A percentile compares a stretch with the other conserved stretches of the same genome.
These are phyloP conservation scores for Macrosoma leucophasiata DNA, from an alignment of 2,888 invertebrate genomes.

Conservation along the genomic window DNA sequence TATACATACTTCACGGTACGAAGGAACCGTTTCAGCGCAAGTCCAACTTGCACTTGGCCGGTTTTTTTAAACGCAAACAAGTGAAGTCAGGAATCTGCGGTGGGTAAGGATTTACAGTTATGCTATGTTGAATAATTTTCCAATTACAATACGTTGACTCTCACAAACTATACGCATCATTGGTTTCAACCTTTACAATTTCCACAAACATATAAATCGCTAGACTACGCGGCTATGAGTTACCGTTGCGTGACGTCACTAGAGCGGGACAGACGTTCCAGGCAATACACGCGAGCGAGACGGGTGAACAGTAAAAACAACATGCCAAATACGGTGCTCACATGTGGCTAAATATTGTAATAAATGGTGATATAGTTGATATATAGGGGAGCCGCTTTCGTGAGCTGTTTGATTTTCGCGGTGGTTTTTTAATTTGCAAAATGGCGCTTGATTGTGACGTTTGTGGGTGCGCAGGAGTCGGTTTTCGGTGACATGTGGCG, in stretches of 20 bases:
- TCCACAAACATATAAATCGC: constrained; percentile 25
- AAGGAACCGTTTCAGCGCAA: no score
- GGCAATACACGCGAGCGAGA: constrained; percentile 32
- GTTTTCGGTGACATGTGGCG: constrained; percentile 49
- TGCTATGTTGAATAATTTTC: no score
- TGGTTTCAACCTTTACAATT: no score
- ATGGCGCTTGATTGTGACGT: constrained; percentile 22
- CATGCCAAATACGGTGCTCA: constrained; percentile 68
- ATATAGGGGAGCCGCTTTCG: constrained; percentile 43
- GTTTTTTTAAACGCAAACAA: no score
- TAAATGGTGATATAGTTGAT: constrained; percentile 40
- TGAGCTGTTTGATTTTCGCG: constrained; percentile 38
- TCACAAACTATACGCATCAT: no score
- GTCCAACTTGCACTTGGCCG: no score
- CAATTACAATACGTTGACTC: no score
- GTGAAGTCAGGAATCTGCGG: no score
- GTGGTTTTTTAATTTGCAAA: constrained; percentile 30
- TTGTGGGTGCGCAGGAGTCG: constrained; percentile 36
- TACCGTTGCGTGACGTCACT: constrained; percentile 63
- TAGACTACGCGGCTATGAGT: constrained; percentile 35
- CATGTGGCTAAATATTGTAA: constrained; percentile 65
- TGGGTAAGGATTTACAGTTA: no score
- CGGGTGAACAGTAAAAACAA: constrained; percentile 50
- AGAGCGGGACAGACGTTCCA: constrained; percentile 36
- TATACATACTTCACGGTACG: no score